phyloP scores from a whole-genome alignment of 2,888 invertebrate genomes.

The Hemithea aestivaria region DNA sequence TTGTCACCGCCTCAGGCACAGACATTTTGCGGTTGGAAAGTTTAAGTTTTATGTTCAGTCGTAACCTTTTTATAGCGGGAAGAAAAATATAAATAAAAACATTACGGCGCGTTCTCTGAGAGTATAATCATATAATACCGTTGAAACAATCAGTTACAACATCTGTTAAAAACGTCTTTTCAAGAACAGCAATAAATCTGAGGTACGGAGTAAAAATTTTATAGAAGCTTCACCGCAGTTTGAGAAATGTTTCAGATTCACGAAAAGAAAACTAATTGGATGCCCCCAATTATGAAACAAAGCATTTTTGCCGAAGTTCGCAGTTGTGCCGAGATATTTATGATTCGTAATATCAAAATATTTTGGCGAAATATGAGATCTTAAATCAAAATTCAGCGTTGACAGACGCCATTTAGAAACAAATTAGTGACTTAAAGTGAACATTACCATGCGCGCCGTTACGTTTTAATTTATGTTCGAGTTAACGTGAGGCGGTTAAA shows the following conservation, averaged over 20 bases:
- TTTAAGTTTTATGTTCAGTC: slow-evolving; percentile 22
- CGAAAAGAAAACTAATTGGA: slow-evolving; percentile 6
- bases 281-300: slow-evolving; percentile 4
- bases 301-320: slow-evolving; percentile 2
- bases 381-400: slow-evolving; percentile 34
- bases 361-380: slow-evolving; percentile 13
- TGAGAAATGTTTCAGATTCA: slow-evolving; percentile 2
- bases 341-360: slow-evolving; percentile 3
- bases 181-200: slow-evolving; percentile 3
- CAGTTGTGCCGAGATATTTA: slow-evolving; percentile 6
- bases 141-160: slow-evolving; percentile 14
- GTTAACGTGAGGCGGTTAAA: slow-evolving; percentile 18
- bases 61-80: slow-evolving; percentile 19
- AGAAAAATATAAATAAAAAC: slow-evolving; percentile 21
- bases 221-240: not conserved
- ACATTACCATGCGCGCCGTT: slow-evolving; percentile 47
- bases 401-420: slow-evolving; percentile 33
- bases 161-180: slow-evolving; percentile 11
- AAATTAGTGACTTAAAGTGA: slow-evolving; percentile 39
- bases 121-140: slow-evolving; percentile 18
- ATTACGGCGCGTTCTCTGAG: slow-evolving; percentile 14
- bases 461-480: slow-evolving; percentile 43
- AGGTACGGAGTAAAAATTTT: not conserved
- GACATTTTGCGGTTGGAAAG: slow-evolving; percentile 23
- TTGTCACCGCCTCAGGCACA: slow-evolving; percentile 13